Evolutionary conservation across 2,888 invertebrate genomes (phyloP).

Genomic region (Leptinotarsa peninsularis): DNA sequence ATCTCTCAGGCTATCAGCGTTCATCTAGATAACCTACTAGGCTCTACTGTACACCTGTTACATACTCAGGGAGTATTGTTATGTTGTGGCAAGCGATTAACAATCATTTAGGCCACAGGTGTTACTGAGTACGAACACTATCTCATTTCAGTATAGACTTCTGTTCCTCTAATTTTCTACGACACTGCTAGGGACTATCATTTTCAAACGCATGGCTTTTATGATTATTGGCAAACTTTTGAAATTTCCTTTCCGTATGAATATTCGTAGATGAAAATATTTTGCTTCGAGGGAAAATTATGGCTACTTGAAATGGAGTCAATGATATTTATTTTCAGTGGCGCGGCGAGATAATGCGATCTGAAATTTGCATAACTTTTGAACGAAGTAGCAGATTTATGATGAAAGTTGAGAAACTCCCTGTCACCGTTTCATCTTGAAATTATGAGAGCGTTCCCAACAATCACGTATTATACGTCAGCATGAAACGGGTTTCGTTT

Average conservation of each 20-base stretch:
- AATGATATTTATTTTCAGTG: constrained; percentile 47
- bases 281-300: constrained; percentile 40
- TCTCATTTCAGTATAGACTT: not conserved
- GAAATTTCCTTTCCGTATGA: constrained; percentile 45
- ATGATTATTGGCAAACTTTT: constrained; percentile 51
- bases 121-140: too few relatives aligned
- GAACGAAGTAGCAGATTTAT: constrained; percentile 40
- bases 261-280: constrained; percentile 40
- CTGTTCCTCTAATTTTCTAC: not conserved
- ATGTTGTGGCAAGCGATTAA: too few relatives aligned
- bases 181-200: constrained; percentile 32
- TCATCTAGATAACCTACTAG: too few relatives aligned
- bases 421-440: constrained; percentile 33
- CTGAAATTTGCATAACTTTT: constrained; percentile 43
- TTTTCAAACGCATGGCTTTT: constrained; percentile 45
- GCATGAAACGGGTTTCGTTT: not conserved
- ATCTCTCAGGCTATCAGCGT: too few relatives aligned
- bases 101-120: too few relatives aligned
- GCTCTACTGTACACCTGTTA: too few relatives aligned
- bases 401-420: constrained; percentile 36
- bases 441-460: constrained; percentile 30
- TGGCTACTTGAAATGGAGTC: constrained; percentile 45
- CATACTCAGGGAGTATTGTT: too few relatives aligned
- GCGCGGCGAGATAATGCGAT: constrained; percentile 40
- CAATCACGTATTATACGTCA: not conserved